Evolutionary conservation across 2,888 invertebrate species (phyloP).

Genomic region (Oscheius onirici): DNA sequence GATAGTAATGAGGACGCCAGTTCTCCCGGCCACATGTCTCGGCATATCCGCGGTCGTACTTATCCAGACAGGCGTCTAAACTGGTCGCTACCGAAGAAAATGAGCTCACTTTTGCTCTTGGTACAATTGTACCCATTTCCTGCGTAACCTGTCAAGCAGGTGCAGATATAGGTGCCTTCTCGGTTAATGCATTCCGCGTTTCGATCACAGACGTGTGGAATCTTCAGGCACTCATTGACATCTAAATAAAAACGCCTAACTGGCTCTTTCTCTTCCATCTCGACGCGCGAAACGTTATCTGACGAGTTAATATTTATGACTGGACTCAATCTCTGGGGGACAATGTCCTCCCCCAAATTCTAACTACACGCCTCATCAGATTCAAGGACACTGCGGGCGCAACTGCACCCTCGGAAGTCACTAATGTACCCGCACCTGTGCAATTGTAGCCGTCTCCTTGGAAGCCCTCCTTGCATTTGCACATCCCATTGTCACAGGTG

Average conservation of each 20-base stretch:
- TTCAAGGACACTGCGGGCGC: background rate
- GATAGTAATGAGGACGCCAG: constrained; percentile 65
- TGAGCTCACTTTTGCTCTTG: constrained; percentile 50
- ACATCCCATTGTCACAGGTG: constrained; percentile 59
- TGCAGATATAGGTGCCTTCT: constrained; percentile 61
- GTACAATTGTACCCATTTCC: constrained; percentile 69
- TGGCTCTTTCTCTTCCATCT: background rate
- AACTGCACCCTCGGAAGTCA: background rate
- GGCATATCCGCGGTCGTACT: constrained; percentile 61
- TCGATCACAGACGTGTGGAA: constrained; percentile 59
- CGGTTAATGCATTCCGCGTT: constrained; percentile 67
- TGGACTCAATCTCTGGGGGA: constrained; percentile 18
- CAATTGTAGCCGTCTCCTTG: constrained; percentile 68
- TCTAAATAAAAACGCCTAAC: constrained; percentile 48
- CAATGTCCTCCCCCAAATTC: background rate
- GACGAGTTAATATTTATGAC: constrained; percentile 32
- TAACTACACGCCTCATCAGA: constrained; percentile 17
- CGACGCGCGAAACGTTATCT: constrained; percentile 28
- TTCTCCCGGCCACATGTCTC: constrained; percentile 60
- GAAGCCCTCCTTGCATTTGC: constrained; percentile 66
- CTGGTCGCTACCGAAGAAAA: too few relatives aligned
- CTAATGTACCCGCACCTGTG: constrained; percentile 46
- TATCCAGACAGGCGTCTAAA: constrained; percentile 65
- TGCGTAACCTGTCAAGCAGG: constrained; percentile 63
- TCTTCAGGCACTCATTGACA: constrained; percentile 64